Evolutionary conservation across 1,140 invertebrate genomes (phyloP).

Genomic region (Periplaneta americana): DNA sequence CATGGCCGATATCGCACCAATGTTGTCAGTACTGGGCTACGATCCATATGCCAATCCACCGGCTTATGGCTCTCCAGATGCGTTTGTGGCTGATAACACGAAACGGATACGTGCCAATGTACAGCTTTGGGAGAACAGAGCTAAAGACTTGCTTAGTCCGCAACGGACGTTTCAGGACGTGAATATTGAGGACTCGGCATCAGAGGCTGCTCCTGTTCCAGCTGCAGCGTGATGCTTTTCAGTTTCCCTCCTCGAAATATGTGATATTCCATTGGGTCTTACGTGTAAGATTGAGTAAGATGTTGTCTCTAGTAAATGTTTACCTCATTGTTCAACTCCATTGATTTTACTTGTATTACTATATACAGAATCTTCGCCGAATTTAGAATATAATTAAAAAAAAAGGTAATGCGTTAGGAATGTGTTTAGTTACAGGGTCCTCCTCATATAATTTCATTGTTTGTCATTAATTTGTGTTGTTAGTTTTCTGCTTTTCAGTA

Average conservation of each 20-base stretch:
- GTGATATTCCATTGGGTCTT: background rate
- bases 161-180: constrained; percentile 6
- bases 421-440: background rate
- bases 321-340: background rate
- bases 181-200: constrained; percentile 12
- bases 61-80: constrained; percentile 83
- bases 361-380: no score
- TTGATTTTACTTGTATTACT: background rate
- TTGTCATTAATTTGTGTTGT: background rate
- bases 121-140: constrained; percentile 29
- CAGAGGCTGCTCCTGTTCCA: constrained; percentile 7
- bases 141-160: constrained; percentile 15
- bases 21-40: constrained; percentile 87
- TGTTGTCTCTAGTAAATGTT: background rate
- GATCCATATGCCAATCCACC: constrained; percentile 93
- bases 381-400: background rate
- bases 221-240: background rate
- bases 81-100: constrained; percentile 78
- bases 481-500: background rate
- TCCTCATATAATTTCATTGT: background rate
- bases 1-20: constrained; percentile 88
- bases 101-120: constrained; percentile 30
- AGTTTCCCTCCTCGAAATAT: no score
- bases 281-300: background rate
- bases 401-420: background rate